A percentile compares a stretch with the other conserved stretches of the same genome.
Conservation (phyloP, 2,113 vertebrate genomes). For the Tragelaphus strepsiceros region DNA sequence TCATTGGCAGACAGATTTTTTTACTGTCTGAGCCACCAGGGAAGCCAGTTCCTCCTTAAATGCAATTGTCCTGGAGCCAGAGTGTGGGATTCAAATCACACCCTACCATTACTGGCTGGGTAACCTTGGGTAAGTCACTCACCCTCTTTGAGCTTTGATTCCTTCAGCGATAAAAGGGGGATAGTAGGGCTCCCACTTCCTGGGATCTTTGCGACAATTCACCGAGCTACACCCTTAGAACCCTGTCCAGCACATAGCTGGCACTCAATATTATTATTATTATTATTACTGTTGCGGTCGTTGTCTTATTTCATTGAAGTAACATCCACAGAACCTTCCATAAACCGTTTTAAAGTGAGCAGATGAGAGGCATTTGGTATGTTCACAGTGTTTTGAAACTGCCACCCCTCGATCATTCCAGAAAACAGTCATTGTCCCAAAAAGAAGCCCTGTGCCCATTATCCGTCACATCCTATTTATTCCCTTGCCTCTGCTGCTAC, state of each 20-base stretch:
- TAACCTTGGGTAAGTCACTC: neutral
- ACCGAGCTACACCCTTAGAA: neutral
- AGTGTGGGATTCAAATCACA: neutral
- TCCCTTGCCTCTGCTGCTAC: neutral
- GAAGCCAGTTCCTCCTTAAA: neutral
- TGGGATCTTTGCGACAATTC: rapidly evolving
- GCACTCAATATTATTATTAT: rapidly evolving
- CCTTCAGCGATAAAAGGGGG: neutral
- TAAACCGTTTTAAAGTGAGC: neutral
- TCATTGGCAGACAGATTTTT: neutral
- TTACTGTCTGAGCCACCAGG: neutral
- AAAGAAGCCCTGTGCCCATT: neutral
- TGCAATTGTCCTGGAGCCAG: neutral
- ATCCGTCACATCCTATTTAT: neutral
- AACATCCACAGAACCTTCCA: neutral
- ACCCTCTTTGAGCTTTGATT: neutral
- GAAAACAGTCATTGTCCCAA: rapidly evolving
- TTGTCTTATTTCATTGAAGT: neutral
- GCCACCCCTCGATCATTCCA: rapidly evolving
- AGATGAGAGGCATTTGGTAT: rapidly evolving
- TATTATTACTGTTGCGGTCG: rapidly evolving
- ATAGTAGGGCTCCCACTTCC: neutral
- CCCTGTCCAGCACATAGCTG: rapidly evolving
- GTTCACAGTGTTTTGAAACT: rapidly evolving
- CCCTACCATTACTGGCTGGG: neutral